These are phyloP conservation scores for Protophormia terraenovae DNA, from an alignment of 2,888 invertebrate genomes.

Conservation along the genomic window DNA sequence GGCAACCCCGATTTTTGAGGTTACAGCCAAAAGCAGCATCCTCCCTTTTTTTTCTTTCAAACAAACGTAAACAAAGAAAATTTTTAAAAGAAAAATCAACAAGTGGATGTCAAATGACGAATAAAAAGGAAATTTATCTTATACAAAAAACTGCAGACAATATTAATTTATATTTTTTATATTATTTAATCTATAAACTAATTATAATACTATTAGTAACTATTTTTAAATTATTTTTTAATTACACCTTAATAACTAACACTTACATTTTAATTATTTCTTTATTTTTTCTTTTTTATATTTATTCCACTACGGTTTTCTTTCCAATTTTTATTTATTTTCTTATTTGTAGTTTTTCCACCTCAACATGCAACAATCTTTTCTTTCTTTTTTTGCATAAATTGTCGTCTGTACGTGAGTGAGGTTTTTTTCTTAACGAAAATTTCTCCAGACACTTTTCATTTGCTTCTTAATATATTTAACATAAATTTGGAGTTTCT, in stretches of 20 bases:
- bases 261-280: neutral
- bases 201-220: too few species aligned
- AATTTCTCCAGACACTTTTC: slow-evolving; percentile 50
- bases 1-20: slow-evolving; percentile 18
- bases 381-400: slow-evolving; percentile 60
- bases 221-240: neutral
- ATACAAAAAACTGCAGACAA: neutral
- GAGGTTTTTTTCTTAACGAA: slow-evolving; percentile 17
- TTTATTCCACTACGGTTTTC: slow-evolving; percentile 3
- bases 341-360: slow-evolving; percentile 39
- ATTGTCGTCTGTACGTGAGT: slow-evolving; percentile 37
- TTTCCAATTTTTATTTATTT: slow-evolving; percentile 1
- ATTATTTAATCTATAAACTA: neutral
- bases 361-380: slow-evolving; percentile 52
- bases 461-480: neutral
- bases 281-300: neutral
- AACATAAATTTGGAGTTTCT: slow-evolving; percentile 13
- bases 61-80: slow-evolving; percentile 60
- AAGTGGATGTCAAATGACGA: slow-evolving; percentile 61
- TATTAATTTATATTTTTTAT: neutral
- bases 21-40: slow-evolving; percentile 57
- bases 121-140: neutral
- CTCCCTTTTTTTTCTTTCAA: slow-evolving; percentile 51
- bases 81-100: slow-evolving; percentile 42
- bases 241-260: neutral